A percentile compares a stretch with the other conserved stretches of the same genome.
phyloP scores from a whole-genome alignment of 2,113 vertebrate species.

The Agelaius tricolor region DNA sequence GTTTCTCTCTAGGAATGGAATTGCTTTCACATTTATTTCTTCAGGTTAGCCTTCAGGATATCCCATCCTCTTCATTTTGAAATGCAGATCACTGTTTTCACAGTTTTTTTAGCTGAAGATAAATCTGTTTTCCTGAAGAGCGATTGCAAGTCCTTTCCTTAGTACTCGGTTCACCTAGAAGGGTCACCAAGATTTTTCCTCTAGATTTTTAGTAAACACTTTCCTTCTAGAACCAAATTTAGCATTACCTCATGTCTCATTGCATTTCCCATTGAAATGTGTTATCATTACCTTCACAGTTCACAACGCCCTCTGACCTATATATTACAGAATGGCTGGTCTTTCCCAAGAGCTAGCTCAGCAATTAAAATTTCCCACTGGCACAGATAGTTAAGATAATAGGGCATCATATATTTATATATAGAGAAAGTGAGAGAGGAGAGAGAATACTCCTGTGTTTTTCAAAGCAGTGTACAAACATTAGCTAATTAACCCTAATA shows the following conservation, averaged over 20 bases:
- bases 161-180: background rate
- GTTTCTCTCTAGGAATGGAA: conserved; percentile 4
- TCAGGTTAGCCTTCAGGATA: background rate
- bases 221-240: background rate
- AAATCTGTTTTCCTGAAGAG: background rate
- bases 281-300: conserved; percentile 34
- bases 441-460: background rate
- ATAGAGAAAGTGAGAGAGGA: conserved; percentile 13
- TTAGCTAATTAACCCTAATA: conserved; percentile 56
- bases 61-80: background rate
- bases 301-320: conserved; percentile 42
- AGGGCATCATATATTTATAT: conserved; percentile 46
- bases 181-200: background rate
- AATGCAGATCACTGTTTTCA: background rate
- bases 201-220: background rate
- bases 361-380: conserved; percentile 57
- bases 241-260: conserved; percentile 31
- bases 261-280: background rate
- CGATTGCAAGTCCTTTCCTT: background rate
- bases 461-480: conserved; percentile 47
- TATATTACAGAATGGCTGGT: conserved; percentile 53
- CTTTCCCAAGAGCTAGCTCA: conserved; percentile 55
- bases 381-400: conserved; percentile 62
- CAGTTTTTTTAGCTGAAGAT: background rate
- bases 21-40: background rate